These are phyloP conservation scores for Thymelicus acteon DNA, from an alignment of 2,888 invertebrate genomes.

Conservation along the genomic window DNA sequence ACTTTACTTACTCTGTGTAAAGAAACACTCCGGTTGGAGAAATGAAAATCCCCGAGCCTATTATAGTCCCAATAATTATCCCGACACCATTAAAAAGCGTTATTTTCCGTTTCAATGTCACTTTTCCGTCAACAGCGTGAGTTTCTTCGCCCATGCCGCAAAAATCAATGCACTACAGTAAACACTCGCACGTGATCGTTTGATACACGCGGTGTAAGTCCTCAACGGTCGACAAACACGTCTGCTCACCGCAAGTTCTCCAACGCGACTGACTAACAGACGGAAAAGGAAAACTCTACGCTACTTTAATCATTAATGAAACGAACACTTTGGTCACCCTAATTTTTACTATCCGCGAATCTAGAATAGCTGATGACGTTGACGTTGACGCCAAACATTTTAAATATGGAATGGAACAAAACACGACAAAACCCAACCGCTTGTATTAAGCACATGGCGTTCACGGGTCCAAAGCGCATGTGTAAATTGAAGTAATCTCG, in stretches of 20 bases:
- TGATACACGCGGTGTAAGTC: slow-evolving; percentile 39
- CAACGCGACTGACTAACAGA: slow-evolving; percentile 69
- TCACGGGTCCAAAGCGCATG: slow-evolving; percentile 57
- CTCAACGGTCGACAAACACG: slow-evolving; percentile 44
- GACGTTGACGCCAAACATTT: slow-evolving; percentile 55
- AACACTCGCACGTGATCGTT: slow-evolving; percentile 67
- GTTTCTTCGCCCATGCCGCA: slow-evolving; percentile 81
- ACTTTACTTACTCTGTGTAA: slow-evolving; percentile 85
- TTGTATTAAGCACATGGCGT: slow-evolving; percentile 40
- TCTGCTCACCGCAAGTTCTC: slow-evolving; percentile 58
- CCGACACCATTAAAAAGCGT: slow-evolving; percentile 94
- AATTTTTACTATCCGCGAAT: slow-evolving; percentile 71
- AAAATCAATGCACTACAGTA: slow-evolving; percentile 75
- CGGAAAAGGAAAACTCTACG: slow-evolving; percentile 46
- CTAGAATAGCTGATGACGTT: slow-evolving; percentile 59
- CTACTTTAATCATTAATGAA: slow-evolving; percentile 39
- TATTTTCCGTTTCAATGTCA: slow-evolving; percentile 91
- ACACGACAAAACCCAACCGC: slow-evolving; percentile 47
- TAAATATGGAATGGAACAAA: slow-evolving; percentile 26
- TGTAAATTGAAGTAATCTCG: slow-evolving; percentile 46
- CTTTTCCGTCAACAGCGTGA: slow-evolving; percentile 79
- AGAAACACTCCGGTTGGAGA: slow-evolving; percentile 92
- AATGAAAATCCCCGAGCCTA: slow-evolving; percentile 96
- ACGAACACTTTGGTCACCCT: slow-evolving; percentile 5
- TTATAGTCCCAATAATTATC: slow-evolving; percentile 94